phyloP scores from a whole-genome alignment of 2,888 invertebrate species.

The Stenchaetothrips biformis region DNA sequence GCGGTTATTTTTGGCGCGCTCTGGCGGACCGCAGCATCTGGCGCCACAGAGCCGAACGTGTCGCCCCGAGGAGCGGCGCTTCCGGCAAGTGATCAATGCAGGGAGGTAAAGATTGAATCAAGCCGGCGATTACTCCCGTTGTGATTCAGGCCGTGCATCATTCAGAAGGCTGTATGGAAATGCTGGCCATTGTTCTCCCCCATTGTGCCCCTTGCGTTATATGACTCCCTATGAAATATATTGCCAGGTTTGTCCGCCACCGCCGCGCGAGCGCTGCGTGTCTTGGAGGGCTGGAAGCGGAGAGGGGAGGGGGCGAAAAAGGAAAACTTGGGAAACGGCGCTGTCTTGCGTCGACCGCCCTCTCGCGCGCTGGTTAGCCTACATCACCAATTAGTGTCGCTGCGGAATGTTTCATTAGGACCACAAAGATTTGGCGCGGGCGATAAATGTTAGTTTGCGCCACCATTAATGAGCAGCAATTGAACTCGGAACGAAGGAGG shows the following conservation, averaged over 20 bases:
- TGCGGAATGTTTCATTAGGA: constrained; percentile 14
- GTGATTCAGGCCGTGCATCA: background rate
- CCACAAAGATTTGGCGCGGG: constrained; percentile 11
- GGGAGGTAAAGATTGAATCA: background rate
- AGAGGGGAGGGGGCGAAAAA: background rate
- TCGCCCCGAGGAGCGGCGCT: no score
- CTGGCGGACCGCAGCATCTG: no score
- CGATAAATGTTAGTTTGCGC: constrained; percentile 4
- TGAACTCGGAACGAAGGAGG: background rate
- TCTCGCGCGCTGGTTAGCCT: background rate
- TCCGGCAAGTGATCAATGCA: no score
- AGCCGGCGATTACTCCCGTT: constrained; percentile 20
- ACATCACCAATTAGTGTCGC: constrained; percentile 18
- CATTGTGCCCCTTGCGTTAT: constrained; percentile 2
- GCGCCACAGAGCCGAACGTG: no score
- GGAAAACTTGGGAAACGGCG: background rate
- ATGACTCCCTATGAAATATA: constrained; percentile 13
- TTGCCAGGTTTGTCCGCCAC: background rate
- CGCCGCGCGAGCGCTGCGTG: background rate
- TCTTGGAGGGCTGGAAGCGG: background rate
- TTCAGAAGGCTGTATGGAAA: constrained; percentile 4
- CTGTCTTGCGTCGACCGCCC: no score
- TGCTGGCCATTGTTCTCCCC: background rate
- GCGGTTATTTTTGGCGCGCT: no score
- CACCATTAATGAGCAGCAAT: background rate